Base-by-base conservation (phyloP, 2,888 invertebrate genomes). In the Epinotia brunnichana region DNA sequence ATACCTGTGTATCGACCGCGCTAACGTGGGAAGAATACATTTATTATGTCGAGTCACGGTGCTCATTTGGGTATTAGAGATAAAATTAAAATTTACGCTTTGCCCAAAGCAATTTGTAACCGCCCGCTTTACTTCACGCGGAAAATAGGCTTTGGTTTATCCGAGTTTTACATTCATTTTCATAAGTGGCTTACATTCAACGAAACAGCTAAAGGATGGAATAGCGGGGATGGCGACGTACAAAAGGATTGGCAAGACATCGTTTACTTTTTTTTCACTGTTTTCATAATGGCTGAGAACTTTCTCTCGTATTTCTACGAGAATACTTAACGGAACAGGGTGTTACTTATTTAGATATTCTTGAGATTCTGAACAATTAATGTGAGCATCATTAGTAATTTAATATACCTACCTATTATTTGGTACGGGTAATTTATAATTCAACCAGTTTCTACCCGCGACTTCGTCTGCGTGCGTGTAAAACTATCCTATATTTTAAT, bases 61-160 rank as follows among this genome's bases (percentile, higher is more conserved):
- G 89, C 91, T 92, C 92, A 92, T 92, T 93, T 91, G 92, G 91
- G 90, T 92, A 92, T 92, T 91, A 92, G 91, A 92, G 92, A 93
- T 92, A 92, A 93, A 92, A 92, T 93, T 92, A 92, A 93, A 92
- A 92, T 93, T 92, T 92, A 93, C 92, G 92, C 91, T 91, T 89
- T 90, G 91, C 92, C 92, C 91, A 91, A 92, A 93, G 91, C 92
- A 93, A 92, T 92, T 93, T 92, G 92, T 93, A 90, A 90, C 90
- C 90, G 88, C 88, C 87, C 90, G 91, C 87, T 91, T 89, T 88
- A 89, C 88, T 89, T 89, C 88, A 88, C 89, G 90, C 88, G 90
- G 91, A 92, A 92, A 92, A 93, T 89, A 91, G 91, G 91, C 91
- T 92, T 90, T 90, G 91, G 90, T 92, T 92, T 92, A 92, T 90